These are phyloP conservation scores for Syrphus vitripennis DNA, from an alignment of 2,888 invertebrate species.

Conservation along the genomic window DNA sequence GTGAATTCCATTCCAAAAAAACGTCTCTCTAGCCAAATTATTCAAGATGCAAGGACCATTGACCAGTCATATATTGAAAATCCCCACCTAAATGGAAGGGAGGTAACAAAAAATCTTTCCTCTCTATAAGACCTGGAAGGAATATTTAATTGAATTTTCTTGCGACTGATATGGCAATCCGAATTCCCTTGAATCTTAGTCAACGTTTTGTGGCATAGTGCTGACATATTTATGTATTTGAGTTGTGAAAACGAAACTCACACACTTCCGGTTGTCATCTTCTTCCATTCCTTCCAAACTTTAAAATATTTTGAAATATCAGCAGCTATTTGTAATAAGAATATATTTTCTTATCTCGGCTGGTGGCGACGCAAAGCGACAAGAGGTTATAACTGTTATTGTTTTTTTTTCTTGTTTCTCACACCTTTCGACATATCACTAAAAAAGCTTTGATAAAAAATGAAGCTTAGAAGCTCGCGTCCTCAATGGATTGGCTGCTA, in stretches of 20 bases:
- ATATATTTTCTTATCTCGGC: conserved; percentile 6
- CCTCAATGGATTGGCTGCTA: conserved; percentile 33
- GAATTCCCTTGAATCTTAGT: neutral
- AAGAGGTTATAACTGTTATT: neutral
- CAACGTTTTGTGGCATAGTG: neutral
- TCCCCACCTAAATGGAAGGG: neutral
- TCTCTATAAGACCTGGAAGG: conserved; percentile 55
- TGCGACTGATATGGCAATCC: too few species aligned
- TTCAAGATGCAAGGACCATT: conserved; percentile 50
- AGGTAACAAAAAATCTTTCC: conserved; percentile 22
- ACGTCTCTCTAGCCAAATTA: too few species aligned
- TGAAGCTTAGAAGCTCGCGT: neutral
- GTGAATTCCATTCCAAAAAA: neutral
- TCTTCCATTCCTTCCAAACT: neutral
- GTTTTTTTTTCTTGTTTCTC: too few species aligned
- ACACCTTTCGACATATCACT: too few species aligned
- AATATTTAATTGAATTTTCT: conserved; percentile 62
- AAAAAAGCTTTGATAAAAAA: too few species aligned
- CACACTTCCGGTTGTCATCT: too few species aligned
- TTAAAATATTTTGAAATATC: conserved; percentile 51
- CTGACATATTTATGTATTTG: conserved; percentile 55
- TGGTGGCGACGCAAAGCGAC: neutral
- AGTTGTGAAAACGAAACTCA: conserved; percentile 23
- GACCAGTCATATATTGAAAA: conserved; percentile 54
- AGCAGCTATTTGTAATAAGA: conserved; percentile 41